A percentile compares a stretch with the other conserved stretches of the same genome.
Evolutionary conservation across 2,113 vertebrate species (phyloP).

Genomic region (Atherinomorus stipes): DNA sequence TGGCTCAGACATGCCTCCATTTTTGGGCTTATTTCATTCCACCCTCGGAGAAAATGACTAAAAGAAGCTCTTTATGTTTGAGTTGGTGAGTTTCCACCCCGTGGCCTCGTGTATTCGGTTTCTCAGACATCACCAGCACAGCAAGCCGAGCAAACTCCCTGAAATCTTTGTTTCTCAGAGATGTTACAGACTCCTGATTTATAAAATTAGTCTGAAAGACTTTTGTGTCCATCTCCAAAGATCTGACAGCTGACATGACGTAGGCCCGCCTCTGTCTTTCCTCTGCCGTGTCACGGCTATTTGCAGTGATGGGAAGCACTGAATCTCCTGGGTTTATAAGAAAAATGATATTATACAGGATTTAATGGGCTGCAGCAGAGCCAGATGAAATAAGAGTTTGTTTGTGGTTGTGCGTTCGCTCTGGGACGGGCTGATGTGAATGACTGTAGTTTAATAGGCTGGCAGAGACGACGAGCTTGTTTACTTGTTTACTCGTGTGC

Average conservation of each 20-base stretch:
- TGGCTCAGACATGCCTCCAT: too few species aligned
- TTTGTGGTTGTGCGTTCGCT: neutral
- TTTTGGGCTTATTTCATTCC: too few species aligned
- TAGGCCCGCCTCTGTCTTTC: constrained; percentile 65
- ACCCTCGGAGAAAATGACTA: too few species aligned
- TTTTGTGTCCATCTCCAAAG: constrained; percentile 14
- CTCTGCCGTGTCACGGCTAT: constrained; percentile 61
- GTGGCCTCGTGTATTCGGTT: too few species aligned
- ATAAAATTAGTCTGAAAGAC: constrained; percentile 33
- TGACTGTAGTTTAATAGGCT: constrained; percentile 4
- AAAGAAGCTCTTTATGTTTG: too few species aligned
- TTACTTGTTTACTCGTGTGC: constrained; percentile 22
- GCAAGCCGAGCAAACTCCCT: neutral
- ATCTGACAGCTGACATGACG: constrained; percentile 48
- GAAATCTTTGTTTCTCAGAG: constrained; percentile 12
- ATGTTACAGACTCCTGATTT: constrained; percentile 21
- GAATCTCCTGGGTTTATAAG: constrained; percentile 45
- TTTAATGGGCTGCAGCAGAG: constrained; percentile 24
- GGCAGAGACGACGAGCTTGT: neutral
- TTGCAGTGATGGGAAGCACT: constrained; percentile 67
- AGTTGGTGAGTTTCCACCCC: too few species aligned
- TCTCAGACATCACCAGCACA: too few species aligned
- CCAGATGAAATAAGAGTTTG: constrained; percentile 44
- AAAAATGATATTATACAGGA: constrained; percentile 42
- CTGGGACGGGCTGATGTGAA: neutral